These are phyloP conservation scores for Leptonema lineaticorne DNA, from an alignment of 1,140 invertebrate genomes.

Conservation along the genomic window DNA sequence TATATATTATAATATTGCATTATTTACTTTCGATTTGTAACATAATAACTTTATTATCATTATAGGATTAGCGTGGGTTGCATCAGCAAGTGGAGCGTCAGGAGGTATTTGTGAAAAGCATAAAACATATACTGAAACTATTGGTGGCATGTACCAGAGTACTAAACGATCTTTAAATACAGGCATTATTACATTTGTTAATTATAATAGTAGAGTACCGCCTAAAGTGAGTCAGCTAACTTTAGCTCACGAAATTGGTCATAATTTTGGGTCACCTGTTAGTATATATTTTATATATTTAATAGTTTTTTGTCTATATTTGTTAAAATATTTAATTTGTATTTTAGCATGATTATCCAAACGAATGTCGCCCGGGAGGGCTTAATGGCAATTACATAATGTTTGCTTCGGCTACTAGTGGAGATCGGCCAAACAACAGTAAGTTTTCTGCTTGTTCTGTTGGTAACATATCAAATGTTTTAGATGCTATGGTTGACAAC, in stretches of 20 bases:
- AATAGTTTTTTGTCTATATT: background rate
- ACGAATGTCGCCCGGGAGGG: constrained; percentile 87
- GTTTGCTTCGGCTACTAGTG: constrained; percentile 95
- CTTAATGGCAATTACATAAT: constrained; percentile 93
- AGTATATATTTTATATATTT: constrained; percentile 39
- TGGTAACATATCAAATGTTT: constrained; percentile 91
- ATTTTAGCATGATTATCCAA: constrained; percentile 90
- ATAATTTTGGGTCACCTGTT: constrained; percentile 98
- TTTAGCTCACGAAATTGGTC: constrained; percentile 97
- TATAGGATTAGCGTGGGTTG: constrained; percentile 94
- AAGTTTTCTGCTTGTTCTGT: constrained; percentile 93
- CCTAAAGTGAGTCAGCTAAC: constrained; percentile 97
- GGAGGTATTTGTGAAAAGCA: constrained; percentile 99
- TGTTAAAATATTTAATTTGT: background rate
- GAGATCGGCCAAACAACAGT: constrained; percentile 91
- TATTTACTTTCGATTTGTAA: background rate
- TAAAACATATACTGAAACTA: constrained; percentile 94
- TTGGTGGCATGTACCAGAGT: constrained; percentile 89
- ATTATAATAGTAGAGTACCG: constrained; percentile 96
- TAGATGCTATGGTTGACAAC: constrained; percentile 87
- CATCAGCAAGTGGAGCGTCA: constrained; percentile 90
- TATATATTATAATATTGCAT: constrained; percentile 8
- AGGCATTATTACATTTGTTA: constrained; percentile 98
- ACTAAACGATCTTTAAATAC: constrained; percentile 95
- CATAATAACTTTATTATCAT: background rate